Base-by-base conservation (phyloP, 2,888 invertebrate genomes). In the Linnaemya tessellans region DNA sequence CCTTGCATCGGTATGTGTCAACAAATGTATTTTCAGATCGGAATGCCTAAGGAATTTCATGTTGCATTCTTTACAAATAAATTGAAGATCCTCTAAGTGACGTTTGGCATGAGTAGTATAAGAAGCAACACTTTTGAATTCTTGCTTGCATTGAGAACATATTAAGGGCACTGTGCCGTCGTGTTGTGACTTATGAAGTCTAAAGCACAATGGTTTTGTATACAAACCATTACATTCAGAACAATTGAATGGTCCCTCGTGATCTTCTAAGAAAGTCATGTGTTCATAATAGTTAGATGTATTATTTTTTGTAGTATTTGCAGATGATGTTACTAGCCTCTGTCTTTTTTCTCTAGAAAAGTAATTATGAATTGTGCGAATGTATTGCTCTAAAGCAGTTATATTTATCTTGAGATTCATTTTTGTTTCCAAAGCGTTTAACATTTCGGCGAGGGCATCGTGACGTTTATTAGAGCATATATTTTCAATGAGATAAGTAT, bases 221-320 rank as follows among this genome's bases (percentile, higher is more conserved):
- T 70, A 68, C 9, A 51, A 30, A 65, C 81, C 75, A 51, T 41
- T 67, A n/a, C 87, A 87, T 10, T 79, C 64, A 20, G 75, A n/a
- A 38, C 87, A 87, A 18, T 35, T 78, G n/a, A 84, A 87, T 1
- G 86, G 87, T 15, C 87, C 86, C n/a, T 81, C 75, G 51, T 84
- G 81, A 38, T 86, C 81, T 30, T 74, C 67, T 22, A 87, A 58
- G n/a, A 82, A 87, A 7, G 20, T 15, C 79, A 87, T 75, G 4
- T 80, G 22, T 9, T 80, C 56, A 22, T 74, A 87, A 22, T 77
- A 84, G 30, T 73, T 56, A 4, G 13, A 15, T 25, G 56, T 13
- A 25, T 56, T 67, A 20, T 25, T 68, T 11, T 70, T 70, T 1
- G 25, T 11, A 30, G 49, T 9, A 51, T 67, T 18, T 35, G 56